Evolutionary conservation across 2,113 vertebrate species (phyloP).

Genomic region (Bubo scandiacus): DNA sequence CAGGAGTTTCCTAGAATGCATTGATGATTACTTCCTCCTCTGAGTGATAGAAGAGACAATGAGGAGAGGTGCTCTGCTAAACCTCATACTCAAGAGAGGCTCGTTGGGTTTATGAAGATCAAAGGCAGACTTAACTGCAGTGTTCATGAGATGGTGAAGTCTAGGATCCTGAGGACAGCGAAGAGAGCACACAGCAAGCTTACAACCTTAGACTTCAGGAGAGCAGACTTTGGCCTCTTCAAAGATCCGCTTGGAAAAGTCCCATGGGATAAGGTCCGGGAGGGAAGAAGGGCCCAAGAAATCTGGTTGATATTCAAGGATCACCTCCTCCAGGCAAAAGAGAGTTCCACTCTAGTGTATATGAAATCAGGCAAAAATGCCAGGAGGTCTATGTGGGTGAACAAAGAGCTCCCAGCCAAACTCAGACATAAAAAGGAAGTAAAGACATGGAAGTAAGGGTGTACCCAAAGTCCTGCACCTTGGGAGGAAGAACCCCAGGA

Average conservation of each 20-base stretch:
- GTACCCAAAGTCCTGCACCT: not conserved
- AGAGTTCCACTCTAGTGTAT: not conserved
- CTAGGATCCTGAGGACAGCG: not conserved
- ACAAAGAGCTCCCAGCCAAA: not conserved
- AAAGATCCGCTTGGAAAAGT: not conserved
- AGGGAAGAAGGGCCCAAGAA: not conserved
- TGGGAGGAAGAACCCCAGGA: not conserved
- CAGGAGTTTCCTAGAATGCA: not conserved
- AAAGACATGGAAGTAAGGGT: not conserved
- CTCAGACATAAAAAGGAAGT: not conserved
- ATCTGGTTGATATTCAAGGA: not conserved
- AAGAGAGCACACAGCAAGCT: not conserved
- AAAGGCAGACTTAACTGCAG: not conserved
- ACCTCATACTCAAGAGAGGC: not conserved
- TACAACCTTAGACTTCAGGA: not conserved
- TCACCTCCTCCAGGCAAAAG: not conserved
- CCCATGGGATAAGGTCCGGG: not conserved
- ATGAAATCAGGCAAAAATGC: not conserved
- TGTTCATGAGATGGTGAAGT: not conserved
- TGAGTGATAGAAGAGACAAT: not conserved
- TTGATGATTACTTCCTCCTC: not conserved
- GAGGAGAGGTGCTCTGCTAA: not conserved
- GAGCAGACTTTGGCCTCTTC: not conserved
- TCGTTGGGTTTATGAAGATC: not conserved
- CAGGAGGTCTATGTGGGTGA: not conserved